phyloP scores from a whole-genome alignment of 2,888 invertebrate species.

The Sphecodes monilicornis region DNA sequence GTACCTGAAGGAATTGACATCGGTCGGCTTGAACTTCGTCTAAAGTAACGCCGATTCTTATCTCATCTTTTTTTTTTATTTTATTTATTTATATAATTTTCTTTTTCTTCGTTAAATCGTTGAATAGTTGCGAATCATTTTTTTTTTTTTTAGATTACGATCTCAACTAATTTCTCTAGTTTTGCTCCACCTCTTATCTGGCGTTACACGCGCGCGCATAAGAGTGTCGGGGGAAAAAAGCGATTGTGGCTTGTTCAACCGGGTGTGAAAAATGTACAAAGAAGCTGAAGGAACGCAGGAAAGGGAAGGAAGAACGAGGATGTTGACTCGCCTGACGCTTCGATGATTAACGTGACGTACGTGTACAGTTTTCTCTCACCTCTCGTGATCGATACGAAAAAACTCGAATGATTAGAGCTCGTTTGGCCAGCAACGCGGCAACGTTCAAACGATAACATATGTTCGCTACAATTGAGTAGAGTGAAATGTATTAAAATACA shows the following conservation, averaged over 20 bases:
- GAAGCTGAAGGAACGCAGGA: constrained; percentile 47
- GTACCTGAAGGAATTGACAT: constrained; percentile 72
- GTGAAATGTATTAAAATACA: not conserved
- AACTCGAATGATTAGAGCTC: not conserved
- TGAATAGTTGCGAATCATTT: constrained; percentile 44
- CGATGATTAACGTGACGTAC: constrained; percentile 54
- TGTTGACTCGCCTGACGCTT: constrained; percentile 51
- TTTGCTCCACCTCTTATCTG: constrained; percentile 45
- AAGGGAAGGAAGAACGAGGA: constrained; percentile 64
- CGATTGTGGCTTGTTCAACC: constrained; percentile 37
- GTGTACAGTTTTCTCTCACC: constrained; percentile 19
- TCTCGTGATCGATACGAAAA: constrained; percentile 12
- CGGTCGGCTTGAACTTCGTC: constrained; percentile 65
- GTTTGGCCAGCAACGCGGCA: not conserved
- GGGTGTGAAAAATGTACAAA: constrained; percentile 30
- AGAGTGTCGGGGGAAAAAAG: constrained; percentile 48
- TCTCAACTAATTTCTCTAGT: constrained; percentile 49
- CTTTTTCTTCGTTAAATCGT: constrained; percentile 27
- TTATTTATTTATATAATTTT: constrained; percentile 9
- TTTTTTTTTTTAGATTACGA: constrained; percentile 38
- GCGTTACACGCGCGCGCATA: constrained; percentile 45
- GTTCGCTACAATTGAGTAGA: not conserved
- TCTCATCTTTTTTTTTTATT: constrained; percentile 21
- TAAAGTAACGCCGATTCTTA: constrained; percentile 59
- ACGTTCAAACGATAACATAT: not conserved